These are phyloP conservation scores for Cetoscarus ocellatus DNA, from an alignment of 2,797 vertebrate species.

Conservation along the genomic window DNA sequence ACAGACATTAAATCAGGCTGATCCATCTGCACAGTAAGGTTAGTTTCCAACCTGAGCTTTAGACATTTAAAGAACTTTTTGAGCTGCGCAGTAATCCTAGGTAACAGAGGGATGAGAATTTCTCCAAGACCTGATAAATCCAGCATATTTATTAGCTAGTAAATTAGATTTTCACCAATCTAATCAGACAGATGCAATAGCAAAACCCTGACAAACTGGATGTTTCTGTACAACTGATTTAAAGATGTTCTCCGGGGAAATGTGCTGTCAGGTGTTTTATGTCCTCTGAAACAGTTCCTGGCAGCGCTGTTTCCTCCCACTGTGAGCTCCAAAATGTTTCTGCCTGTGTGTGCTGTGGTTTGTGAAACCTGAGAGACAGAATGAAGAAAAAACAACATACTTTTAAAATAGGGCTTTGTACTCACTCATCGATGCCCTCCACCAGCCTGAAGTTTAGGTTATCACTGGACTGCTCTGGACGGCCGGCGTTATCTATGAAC, in stretches of 20 bases:
- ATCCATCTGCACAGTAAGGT: neutral
- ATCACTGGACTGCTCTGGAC: constrained; percentile 84
- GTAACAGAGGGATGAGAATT: constrained; percentile 52
- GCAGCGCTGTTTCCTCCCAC: constrained; percentile 17
- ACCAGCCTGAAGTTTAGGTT: constrained; percentile 94
- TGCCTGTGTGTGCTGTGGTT: neutral
- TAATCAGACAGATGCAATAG: constrained; percentile 51
- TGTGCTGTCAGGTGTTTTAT: constrained; percentile 28
- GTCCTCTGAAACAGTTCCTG: constrained; percentile 33
- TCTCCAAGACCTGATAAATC: constrained; percentile 49
- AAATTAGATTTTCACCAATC: constrained; percentile 59
- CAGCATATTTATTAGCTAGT: constrained; percentile 37
- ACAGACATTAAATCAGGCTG: constrained; percentile 9
- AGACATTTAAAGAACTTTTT: constrained; percentile 35
- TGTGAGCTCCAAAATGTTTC: constrained; percentile 21
- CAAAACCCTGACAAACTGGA: constrained; percentile 43
- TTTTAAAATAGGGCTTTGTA: constrained; percentile 12
- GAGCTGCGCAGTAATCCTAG: constrained; percentile 41
- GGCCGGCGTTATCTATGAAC: constrained; percentile 93
- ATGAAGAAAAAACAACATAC: neutral
- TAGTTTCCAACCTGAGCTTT: constrained; percentile 1
- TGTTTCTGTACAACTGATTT: constrained; percentile 37
- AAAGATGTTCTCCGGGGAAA: constrained; percentile 46
- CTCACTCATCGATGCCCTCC: constrained; percentile 92
- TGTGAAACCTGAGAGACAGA: neutral